These are phyloP conservation scores for Phymatocera aterrima DNA, from an alignment of 2,888 invertebrate genomes.

Conservation along the genomic window DNA sequence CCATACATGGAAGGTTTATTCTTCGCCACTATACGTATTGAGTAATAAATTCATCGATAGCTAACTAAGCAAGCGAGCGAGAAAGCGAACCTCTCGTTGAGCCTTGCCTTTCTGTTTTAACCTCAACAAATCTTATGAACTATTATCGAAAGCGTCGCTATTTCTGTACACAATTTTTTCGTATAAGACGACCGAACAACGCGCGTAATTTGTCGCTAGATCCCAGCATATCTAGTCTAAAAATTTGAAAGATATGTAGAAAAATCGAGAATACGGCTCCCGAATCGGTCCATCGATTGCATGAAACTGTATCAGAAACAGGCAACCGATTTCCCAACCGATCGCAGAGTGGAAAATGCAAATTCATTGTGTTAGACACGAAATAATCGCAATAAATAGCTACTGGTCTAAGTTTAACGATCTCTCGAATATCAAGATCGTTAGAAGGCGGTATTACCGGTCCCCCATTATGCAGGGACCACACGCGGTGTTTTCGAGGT, in stretches of 20 bases:
- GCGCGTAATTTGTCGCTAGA: too few relatives aligned
- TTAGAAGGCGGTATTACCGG: not conserved
- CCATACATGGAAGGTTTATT: slow-evolving; percentile 48
- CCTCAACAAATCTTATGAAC: slow-evolving; percentile 44
- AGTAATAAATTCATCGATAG: slow-evolving; percentile 50
- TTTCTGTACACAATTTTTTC: not conserved
- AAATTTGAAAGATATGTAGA: too few relatives aligned
- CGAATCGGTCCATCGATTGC: too few relatives aligned
- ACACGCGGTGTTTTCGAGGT: slow-evolving; percentile 9
- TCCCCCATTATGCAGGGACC: not conserved
- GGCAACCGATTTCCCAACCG: too few relatives aligned
- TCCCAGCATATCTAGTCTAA: not conserved
- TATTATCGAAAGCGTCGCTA: slow-evolving; percentile 31
- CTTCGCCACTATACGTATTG: slow-evolving; percentile 45
- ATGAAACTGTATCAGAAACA: too few relatives aligned
- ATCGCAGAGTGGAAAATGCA: too few relatives aligned
- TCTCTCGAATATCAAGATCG: not conserved
- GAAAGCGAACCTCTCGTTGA: not conserved
- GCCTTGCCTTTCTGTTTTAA: slow-evolving; percentile 46
- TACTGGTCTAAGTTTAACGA: not conserved
- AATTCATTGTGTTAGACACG: too few relatives aligned
- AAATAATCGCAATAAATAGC: too few relatives aligned
- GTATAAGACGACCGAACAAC: not conserved
- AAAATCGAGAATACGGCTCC: too few relatives aligned
- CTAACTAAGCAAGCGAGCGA: slow-evolving; percentile 6